These are phyloP conservation scores for Microctenopoma steveboyesi DNA, from an alignment of 2,797 vertebrate species.

Conservation along the genomic window DNA sequence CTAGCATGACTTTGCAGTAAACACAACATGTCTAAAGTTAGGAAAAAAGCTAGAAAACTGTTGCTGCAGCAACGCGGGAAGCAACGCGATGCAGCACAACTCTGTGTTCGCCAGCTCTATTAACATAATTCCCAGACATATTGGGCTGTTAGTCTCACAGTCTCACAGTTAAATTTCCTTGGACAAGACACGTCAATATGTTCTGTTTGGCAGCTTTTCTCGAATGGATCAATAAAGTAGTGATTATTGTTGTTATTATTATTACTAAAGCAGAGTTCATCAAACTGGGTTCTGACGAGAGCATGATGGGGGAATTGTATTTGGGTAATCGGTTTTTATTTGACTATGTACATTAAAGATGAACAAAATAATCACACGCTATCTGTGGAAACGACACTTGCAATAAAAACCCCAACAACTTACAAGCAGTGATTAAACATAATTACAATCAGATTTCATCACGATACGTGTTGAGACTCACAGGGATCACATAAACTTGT, in stretches of 20 bases:
- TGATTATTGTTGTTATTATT: too few species aligned
- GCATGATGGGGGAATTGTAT: background rate
- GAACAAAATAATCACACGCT: constrained; percentile 6
- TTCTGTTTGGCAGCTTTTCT: too few species aligned
- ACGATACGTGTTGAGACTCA: constrained; percentile 21
- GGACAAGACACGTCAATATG: too few species aligned
- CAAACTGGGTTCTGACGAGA: background rate
- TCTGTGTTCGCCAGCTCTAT: background rate
- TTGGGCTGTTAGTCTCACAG: background rate
- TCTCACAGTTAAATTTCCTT: constrained; percentile 12
- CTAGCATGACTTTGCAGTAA: too few species aligned
- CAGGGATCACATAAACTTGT: constrained; percentile 20
- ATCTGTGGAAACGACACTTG: background rate
- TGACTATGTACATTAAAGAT: constrained; percentile 5
- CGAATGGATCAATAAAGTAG: too few species aligned
- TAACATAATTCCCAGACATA: constrained; percentile 3
- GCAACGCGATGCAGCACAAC: too few species aligned
- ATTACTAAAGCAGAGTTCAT: background rate
- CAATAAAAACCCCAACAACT: constrained; percentile 7
- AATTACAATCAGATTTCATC: constrained; percentile 51
- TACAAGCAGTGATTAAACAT: constrained; percentile 29
- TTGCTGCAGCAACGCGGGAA: too few species aligned
- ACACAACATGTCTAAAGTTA: too few species aligned
- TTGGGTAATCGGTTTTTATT: background rate
- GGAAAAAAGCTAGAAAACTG: too few species aligned